Percentiles rank a stretch among this genome's conserved stretches.
phyloP scores from a whole-genome alignment of 1,140 invertebrate species.

The Magallana ariakensis region DNA sequence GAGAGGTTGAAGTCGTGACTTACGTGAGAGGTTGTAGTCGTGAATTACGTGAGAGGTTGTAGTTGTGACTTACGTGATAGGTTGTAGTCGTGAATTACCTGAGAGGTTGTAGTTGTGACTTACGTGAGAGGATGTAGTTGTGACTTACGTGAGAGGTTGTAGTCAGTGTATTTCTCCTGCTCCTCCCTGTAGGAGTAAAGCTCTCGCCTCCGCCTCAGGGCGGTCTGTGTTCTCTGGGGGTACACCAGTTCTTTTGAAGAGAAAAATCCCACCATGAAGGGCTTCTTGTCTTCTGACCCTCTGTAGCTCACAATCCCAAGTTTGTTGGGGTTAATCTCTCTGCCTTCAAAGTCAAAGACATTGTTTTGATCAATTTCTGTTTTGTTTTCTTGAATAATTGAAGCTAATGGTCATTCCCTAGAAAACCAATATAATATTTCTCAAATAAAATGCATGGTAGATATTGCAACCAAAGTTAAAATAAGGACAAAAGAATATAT shows the following conservation, averaged over 20 bases:
- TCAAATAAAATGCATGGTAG: no score
- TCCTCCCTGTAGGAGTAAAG: slow-evolving; percentile 63
- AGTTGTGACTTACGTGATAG: no score
- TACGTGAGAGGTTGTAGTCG: no score
- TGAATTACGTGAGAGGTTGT: no score
- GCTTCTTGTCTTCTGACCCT: slow-evolving; percentile 89
- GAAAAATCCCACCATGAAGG: slow-evolving; percentile 80
- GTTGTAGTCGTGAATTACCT: neutral
- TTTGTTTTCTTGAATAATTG: no score
- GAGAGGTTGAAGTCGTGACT: no score
- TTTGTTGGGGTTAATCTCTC: slow-evolving; percentile 90
- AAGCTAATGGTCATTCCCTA: no score
- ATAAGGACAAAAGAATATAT: no score
- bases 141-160: neutral
- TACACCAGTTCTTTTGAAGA: slow-evolving; percentile 67
- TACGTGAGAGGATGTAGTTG: no score
- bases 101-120: neutral
- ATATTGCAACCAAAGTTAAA: no score
- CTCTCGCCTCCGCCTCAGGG: slow-evolving; percentile 50
- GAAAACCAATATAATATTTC: no score
- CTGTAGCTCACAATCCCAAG: slow-evolving; percentile 89
- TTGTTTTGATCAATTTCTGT: no score
- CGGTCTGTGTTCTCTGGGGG: slow-evolving; percentile 65
- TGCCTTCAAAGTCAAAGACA: slow-evolving; percentile 81
- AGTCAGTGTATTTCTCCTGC: slow-evolving; percentile 56